phyloP scores from a whole-genome alignment of 2,888 invertebrate genomes.

The Ornithoptera priamus region DNA sequence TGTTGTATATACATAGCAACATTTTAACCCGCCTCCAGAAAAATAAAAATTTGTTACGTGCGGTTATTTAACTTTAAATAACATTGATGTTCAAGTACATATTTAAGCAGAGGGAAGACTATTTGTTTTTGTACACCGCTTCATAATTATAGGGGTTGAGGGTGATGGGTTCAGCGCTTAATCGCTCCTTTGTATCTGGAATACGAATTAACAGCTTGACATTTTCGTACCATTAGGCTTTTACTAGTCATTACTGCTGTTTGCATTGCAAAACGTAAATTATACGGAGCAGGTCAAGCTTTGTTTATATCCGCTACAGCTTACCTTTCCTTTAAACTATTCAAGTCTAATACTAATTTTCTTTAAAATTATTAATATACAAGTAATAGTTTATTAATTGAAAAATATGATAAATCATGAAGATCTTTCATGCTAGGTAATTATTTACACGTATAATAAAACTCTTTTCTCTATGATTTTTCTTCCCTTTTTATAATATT shows the following conservation, averaged over 20 bases:
- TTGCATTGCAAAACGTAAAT: constrained; percentile 4
- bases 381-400: too few relatives aligned
- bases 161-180: not conserved
- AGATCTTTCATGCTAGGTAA: too few relatives aligned
- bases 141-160: constrained; percentile 1
- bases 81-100: not conserved
- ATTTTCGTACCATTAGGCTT: constrained; percentile 7
- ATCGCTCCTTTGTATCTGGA: constrained; percentile 7
- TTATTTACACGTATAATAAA: too few relatives aligned
- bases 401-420: too few relatives aligned
- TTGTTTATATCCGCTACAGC: not conserved
- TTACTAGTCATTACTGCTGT: constrained; percentile 4
- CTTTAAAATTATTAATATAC: too few relatives aligned
- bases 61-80: not conserved
- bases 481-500: too few relatives aligned
- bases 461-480: too few relatives aligned
- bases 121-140: not conserved
- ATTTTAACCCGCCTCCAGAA: too few relatives aligned
- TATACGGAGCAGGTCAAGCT: not conserved
- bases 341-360: too few relatives aligned
- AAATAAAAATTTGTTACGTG: not conserved
- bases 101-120: not conserved
- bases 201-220: constrained; percentile 4
- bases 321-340: not conserved
- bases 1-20: too few relatives aligned